Base-by-base conservation (phyloP, 2,113 vertebrate species). In the Hemiprocne comata region DNA sequence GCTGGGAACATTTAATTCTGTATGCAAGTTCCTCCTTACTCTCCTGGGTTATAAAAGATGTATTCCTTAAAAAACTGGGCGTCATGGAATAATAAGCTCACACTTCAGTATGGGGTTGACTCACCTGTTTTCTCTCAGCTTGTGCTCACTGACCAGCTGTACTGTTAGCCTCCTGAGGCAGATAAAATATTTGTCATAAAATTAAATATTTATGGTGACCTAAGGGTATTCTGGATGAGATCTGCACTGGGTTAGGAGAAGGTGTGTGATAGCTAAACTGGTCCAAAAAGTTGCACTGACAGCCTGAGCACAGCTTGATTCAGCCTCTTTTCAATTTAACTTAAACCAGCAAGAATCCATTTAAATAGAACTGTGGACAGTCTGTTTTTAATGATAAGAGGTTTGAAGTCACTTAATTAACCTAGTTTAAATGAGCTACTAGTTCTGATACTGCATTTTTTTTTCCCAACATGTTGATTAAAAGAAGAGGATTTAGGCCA, bases 151-250 rank as follows among this genome's bases (percentile, higher is more conserved):
- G 90, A 84, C 76, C 88, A 92, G 55, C 75, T 77, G 64, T 86
- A 55, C 42, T 91, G 64, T 88, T 55, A 61, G 51, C 54, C 54
- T 91, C 60, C 64, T 48, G 60, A 95, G 64, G 51, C 87, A 95
- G 89, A 94, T 73, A 87, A 89, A 94, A 60, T n/a, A 55, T 75
- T 80, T 91, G 61, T 66, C 64, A 85, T 60, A 48, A 18, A 57
- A 51, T 94, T 93, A 90, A 90, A 84, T 86, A 94, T 88, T 95
- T 94, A 74, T 74, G 89, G 76, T 78, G 79, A 53, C 76, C 42
- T 57, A 53, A 57, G 50, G 75, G 34, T 53, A 21, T 91, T 73
- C 44, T 77, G 38, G 13, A 26, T 77, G 71, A 91, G 46, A 51
- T 44, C 67, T 88, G 64, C 36, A n/a, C 55, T 85, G 4, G 1